Evolutionary conservation across 2,797 vertebrate species (phyloP).

Genomic region (Halcyon leucocephala): DNA sequence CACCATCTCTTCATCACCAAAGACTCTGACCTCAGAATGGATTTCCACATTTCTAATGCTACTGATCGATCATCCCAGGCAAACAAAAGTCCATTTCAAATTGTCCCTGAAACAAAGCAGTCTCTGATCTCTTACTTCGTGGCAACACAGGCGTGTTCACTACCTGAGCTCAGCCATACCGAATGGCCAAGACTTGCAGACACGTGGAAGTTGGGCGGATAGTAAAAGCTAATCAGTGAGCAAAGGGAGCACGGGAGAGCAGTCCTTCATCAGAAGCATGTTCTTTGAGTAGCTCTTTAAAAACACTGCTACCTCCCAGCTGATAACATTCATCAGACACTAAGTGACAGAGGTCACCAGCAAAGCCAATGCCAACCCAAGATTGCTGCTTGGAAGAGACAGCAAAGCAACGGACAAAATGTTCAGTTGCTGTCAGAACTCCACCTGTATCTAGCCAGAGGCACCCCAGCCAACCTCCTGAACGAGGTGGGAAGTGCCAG

Average conservation of each 20-base stretch:
- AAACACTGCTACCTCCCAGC: background rate
- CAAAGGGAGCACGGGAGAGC: background rate
- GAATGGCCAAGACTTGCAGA: background rate
- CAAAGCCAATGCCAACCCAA: background rate
- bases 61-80: background rate
- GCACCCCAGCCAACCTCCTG: rapidly evolving
- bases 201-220: background rate
- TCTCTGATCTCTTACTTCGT: background rate
- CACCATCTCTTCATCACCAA: background rate
- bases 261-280: background rate
- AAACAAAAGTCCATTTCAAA: background rate
- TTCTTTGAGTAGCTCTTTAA: background rate
- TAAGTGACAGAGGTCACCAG: background rate
- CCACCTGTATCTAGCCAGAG: background rate
- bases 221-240: background rate
- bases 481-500: rapidly evolving
- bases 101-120: background rate
- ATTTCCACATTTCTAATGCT: background rate
- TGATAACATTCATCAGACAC: background rate
- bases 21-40: background rate
- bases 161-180: rapidly evolving
- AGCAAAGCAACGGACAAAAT: background rate
- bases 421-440: background rate
- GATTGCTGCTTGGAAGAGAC: background rate
- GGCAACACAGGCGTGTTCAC: rapidly evolving